A percentile compares a stretch with the other conserved stretches of the same genome.
These are phyloP conservation scores for Monopterus albus DNA, from an alignment of 2,113 vertebrate genomes.

Conservation along the genomic window DNA sequence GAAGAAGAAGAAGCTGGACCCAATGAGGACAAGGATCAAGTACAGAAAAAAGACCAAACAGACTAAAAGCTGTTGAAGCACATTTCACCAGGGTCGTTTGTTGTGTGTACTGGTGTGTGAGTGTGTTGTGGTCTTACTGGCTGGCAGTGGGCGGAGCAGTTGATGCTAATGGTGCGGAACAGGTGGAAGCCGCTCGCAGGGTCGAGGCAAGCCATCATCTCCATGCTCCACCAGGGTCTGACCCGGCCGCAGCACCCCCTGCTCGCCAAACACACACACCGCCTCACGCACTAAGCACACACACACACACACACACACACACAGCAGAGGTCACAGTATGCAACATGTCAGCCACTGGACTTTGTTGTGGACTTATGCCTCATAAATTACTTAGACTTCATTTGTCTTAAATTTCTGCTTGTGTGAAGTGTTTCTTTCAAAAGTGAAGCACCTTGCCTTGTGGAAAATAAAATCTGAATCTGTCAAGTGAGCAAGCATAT, in stretches of 20 bases:
- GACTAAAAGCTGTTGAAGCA: no score
- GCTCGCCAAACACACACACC: slow-evolving; percentile 89
- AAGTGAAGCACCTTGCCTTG: no score
- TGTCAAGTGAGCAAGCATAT: no score
- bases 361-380: no score
- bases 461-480: no score
- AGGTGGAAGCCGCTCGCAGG: slow-evolving; percentile 86
- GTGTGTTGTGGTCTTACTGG: slow-evolving; percentile 78
- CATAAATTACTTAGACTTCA: no score
- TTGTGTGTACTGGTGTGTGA: background rate
- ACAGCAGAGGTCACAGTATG: slow-evolving; percentile 14
- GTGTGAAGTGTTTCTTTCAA: no score
- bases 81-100: no score
- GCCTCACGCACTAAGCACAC: slow-evolving; percentile 91
- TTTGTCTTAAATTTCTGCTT: no score
- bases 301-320: slow-evolving; percentile 53
- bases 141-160: slow-evolving; percentile 90
- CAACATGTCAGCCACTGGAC: no score
- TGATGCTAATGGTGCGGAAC: slow-evolving; percentile 84
- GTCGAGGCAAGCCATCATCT: slow-evolving; percentile 84
- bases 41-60: no score
- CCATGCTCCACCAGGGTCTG: slow-evolving; percentile 91
- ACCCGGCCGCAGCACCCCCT: slow-evolving; percentile 89
- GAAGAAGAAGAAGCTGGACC: background rate
- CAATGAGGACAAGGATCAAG: no score